Base-by-base conservation (phyloP, 2,888 invertebrate genomes). In the Prionchulus punctatus region DNA sequence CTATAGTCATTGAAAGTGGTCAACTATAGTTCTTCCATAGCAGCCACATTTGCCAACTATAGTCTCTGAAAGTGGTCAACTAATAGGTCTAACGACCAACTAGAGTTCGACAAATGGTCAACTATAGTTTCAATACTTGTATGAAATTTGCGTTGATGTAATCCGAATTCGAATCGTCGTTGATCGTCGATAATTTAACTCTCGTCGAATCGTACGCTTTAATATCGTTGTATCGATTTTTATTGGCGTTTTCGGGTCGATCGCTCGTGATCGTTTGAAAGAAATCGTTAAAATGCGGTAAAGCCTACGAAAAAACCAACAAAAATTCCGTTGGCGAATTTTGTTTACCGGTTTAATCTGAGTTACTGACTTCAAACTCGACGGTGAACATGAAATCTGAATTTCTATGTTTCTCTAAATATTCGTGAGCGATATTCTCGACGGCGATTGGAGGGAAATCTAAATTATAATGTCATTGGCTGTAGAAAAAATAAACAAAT, bases 121-220 rank as follows among this genome's bases (percentile, higher is more conserved):
- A 36, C 36, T 36, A 12, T 36, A 7, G 36, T 36, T 36, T 18
- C 36, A 36, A 12, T 49, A 53, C 65, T 52, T 68, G 73, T 4
- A 77, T 72, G 65, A 66, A 75, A 65, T 76, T 77, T 7, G 75
- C 77, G 63, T 76, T 75, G 61, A 77, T 75, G 63, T 77, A 77
- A 61, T 76, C 76, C 7, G 71, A 65, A 25, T 63, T 62, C 1
- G 64, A 62, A 53, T 71, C 70, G 21, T 55, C 64, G 26, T 62
- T 61, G 15, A 60, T 49, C 23, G 12, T 49, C 12, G 69, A 65
- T 56, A 76, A 62, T 48, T 64, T 66, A 2, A 77, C 75, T 50
- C 77, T 63, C 1, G 74, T 71, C 54, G 72, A 71, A 60, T 77
- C 77, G 59, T 68, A 71, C 54, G 76, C 75, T 23, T 73, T 63